Evolutionary conservation across 30 jellyfish, hydroid and myxozoan species (phyloP).

Genomic region (Calvadosia cruxmelitensis): DNA sequence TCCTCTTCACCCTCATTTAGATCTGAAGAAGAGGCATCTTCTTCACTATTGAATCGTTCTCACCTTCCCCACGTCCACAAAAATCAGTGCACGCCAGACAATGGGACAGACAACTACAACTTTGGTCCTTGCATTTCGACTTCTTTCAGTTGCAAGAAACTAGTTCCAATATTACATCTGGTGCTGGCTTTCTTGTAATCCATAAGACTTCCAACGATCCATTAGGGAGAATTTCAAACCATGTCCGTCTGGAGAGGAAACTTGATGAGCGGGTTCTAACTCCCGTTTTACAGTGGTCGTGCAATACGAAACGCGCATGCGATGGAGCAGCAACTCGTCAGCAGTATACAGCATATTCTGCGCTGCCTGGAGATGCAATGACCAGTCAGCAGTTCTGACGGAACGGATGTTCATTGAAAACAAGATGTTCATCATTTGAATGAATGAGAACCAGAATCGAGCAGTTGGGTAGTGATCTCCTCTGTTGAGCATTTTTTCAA

Average conservation of each 20-base stretch:
- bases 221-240: slow-evolving; percentile 14
- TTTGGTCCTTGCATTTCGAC: slow-evolving; percentile 6
- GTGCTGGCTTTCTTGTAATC: slow-evolving; percentile 33
- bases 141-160: slow-evolving; percentile 22
- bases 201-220: slow-evolving; percentile 1
- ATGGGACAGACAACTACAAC: slow-evolving; percentile 13
- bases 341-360: slow-evolving; percentile 1
- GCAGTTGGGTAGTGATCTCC: no score
- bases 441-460: background rate
- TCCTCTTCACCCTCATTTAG: no score
- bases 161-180: slow-evolving; percentile 12
- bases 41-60: no score
- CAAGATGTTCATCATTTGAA: background rate
- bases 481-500: no score
- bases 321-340: slow-evolving; percentile 29
- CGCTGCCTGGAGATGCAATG: background rate
- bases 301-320: slow-evolving; percentile 18
- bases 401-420: background rate
- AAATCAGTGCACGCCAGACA: slow-evolving; percentile 12
- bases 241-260: slow-evolving; percentile 32
- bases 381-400: background rate
- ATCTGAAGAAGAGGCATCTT: no score
- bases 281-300: slow-evolving; percentile 24
- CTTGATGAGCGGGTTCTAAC: slow-evolving; percentile 13
- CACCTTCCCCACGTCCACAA: slow-evolving; percentile 9